phyloP scores from a whole-genome alignment of 2,797 vertebrate species.

The Tragopan temminckii region DNA sequence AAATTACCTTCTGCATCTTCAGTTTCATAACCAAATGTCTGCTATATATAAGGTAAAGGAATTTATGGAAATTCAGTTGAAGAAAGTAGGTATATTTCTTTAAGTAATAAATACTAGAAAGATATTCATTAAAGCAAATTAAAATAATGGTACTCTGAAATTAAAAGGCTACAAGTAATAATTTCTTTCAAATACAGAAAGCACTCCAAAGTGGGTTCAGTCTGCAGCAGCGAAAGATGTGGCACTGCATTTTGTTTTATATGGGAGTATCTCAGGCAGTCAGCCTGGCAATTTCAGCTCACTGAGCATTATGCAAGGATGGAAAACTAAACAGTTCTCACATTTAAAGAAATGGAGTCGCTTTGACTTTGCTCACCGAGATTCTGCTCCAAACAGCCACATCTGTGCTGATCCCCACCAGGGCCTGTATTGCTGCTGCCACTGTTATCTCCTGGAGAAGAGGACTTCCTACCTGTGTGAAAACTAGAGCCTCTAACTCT shows the following conservation, averaged over 20 bases:
- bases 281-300: neutral
- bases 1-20: slow-evolving; percentile 47
- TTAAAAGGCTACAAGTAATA: neutral
- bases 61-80: neutral
- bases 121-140: neutral
- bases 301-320: neutral
- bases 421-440: neutral
- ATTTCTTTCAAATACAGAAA: neutral
- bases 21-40: neutral
- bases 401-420: neutral
- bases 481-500: neutral
- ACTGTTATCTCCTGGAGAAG: neutral
- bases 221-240: neutral
- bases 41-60: neutral
- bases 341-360: neutral
- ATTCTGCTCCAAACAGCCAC: neutral
- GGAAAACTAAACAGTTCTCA: neutral
- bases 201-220: neutral
- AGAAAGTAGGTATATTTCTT: neutral
- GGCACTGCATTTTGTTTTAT: neutral
- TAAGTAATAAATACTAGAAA: slow-evolving; percentile 4
- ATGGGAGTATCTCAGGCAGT: neutral
- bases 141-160: neutral
- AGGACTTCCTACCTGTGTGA: neutral
- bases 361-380: neutral